phyloP scores from a whole-genome alignment of 2,113 vertebrate species.

The Marcusenius ussheri region DNA sequence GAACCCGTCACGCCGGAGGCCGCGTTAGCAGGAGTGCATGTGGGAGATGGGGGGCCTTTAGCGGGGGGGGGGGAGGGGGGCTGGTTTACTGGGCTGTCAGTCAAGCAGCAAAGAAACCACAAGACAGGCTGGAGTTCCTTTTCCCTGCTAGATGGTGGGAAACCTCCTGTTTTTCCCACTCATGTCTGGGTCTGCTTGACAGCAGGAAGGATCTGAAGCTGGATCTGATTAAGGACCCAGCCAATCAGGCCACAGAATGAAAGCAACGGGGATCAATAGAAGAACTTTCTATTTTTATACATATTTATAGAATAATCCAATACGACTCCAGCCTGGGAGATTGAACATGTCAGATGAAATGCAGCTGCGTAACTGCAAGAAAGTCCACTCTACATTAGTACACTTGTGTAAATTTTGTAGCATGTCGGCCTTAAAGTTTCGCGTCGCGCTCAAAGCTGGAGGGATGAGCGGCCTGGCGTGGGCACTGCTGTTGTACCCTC shows the following conservation, averaged over 20 bases:
- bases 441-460: background rate
- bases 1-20: background rate
- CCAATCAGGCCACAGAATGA: background rate
- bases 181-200: background rate
- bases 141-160: background rate
- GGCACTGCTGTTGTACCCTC: background rate
- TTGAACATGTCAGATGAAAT: background rate
- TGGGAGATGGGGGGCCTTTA: background rate
- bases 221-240: background rate
- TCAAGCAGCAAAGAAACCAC: slow-evolving; percentile 24
- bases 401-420: background rate
- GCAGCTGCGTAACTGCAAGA: background rate
- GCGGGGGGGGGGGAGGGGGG: background rate
- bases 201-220: background rate
- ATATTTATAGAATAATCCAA: background rate
- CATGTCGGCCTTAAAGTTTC: background rate
- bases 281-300: background rate
- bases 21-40: background rate
- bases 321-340: background rate
- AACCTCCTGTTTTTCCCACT: background rate
- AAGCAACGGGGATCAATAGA: background rate
- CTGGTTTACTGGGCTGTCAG: background rate
- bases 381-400: background rate
- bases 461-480: background rate
- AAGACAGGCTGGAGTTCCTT: background rate